Conservation (phyloP, 2,888 invertebrate genomes). For the Notocelia uddmanniana region DNA sequence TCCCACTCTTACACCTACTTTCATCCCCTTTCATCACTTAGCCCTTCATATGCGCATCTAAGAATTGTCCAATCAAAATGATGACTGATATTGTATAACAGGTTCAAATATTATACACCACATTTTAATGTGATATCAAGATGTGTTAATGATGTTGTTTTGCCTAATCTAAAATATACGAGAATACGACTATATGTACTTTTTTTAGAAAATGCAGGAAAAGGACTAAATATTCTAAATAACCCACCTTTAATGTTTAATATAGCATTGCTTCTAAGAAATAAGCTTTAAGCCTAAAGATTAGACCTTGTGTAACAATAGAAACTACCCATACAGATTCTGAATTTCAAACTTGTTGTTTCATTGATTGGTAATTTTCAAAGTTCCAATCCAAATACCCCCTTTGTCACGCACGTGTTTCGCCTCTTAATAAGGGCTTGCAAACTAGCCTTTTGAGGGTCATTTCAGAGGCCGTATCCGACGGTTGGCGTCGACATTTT, state of each 20-base stretch:
- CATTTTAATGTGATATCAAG: no score
- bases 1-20: neutral
- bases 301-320: slow-evolving; percentile 3
- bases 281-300: neutral
- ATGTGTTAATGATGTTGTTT: no score
- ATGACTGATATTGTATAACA: no score
- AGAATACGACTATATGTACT: no score
- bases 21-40: neutral
- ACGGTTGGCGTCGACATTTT: slow-evolving; percentile 15
- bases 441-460: slow-evolving; percentile 46
- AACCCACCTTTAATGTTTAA: no score
- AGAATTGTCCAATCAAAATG: no score
- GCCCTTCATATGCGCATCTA: no score
- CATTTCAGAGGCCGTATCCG: slow-evolving; percentile 2
- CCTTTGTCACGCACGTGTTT: slow-evolving; percentile 27
- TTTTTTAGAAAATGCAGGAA: no score
- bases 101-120: no score
- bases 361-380: slow-evolving; percentile 13
- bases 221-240: no score
- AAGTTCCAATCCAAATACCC: slow-evolving; percentile 25
- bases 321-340: slow-evolving; percentile 22
- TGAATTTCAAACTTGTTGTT: slow-evolving; percentile 18
- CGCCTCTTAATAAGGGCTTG: slow-evolving; percentile 50
- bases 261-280: no score
- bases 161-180: no score